Percentiles rank a stretch among this genome's conserved stretches.
Conservation (phyloP, 2,888 invertebrate species). For the Caenorhabditis sp. region DNA sequence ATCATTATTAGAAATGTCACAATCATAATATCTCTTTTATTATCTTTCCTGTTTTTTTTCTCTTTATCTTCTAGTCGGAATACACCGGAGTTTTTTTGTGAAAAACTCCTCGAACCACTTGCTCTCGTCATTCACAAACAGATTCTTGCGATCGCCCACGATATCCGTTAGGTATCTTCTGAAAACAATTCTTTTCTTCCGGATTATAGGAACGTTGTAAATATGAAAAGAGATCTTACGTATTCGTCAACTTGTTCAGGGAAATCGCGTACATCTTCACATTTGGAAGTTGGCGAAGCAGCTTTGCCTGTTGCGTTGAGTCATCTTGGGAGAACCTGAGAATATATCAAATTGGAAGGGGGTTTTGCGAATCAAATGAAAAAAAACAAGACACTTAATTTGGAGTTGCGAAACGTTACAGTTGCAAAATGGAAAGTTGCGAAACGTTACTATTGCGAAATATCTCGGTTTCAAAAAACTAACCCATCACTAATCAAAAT, state of each 20-base stretch:
- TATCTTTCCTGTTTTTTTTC: too few relatives aligned
- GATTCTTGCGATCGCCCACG: constrained; percentile 68
- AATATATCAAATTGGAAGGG: too few relatives aligned
- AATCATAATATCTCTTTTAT: too few relatives aligned
- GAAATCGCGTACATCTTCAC: constrained; percentile 78
- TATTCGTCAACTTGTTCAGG: constrained; percentile 77
- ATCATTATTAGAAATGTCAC: constrained; percentile 19
- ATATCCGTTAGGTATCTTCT: constrained; percentile 69
- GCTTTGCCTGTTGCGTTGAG: constrained; percentile 69
- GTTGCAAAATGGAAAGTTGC: too few relatives aligned
- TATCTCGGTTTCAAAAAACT: not conserved
- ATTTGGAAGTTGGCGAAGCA: constrained; percentile 74
- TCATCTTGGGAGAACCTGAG: constrained; percentile 76
- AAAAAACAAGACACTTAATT: too few relatives aligned
- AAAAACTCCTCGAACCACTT: constrained; percentile 63
- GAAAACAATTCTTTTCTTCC: constrained; percentile 34
- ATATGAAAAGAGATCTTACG: constrained; percentile 61
- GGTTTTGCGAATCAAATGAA: too few relatives aligned
- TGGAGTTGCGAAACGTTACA: too few relatives aligned
- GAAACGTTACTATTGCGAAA: too few relatives aligned
- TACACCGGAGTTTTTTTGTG: constrained; percentile 58
- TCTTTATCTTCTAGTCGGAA: constrained; percentile 45
- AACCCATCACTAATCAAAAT: constrained; percentile 80
- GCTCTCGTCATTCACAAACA: constrained; percentile 70
- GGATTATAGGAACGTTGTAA: too few relatives aligned